Conservation (phyloP, 2,888 invertebrate species). For the Pseudococcus longispinus region DNA sequence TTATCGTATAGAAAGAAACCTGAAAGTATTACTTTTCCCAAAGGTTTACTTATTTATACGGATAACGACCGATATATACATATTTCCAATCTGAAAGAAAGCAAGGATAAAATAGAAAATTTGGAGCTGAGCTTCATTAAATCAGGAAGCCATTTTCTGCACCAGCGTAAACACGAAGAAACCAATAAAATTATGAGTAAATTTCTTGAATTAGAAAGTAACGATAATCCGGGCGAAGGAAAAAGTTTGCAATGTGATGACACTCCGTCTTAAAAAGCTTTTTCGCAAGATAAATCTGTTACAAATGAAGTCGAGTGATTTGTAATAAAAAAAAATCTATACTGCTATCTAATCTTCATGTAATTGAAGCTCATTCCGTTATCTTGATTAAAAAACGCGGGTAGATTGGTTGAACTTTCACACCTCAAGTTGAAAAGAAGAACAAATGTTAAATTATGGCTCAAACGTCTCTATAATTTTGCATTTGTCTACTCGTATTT, state of each 20-base stretch:
- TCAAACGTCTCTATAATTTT: too few relatives aligned
- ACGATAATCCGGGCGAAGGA: background rate
- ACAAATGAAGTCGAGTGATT: background rate
- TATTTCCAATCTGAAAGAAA: conserved; percentile 57
- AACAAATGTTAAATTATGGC: too few relatives aligned
- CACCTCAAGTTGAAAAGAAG: too few relatives aligned
- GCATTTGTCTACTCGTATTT: too few relatives aligned
- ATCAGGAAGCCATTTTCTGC: conserved; percentile 67
- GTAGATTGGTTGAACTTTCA: too few relatives aligned
- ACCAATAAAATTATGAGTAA: conserved; percentile 67
- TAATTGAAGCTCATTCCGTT: too few relatives aligned
- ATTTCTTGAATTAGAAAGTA: conserved; percentile 62
- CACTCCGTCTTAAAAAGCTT: conserved; percentile 36
- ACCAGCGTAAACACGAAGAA: conserved; percentile 67
- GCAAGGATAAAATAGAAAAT: conserved; percentile 62
- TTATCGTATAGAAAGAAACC: conserved; percentile 57
- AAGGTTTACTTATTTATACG: conserved; percentile 65
- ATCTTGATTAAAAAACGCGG: too few relatives aligned
- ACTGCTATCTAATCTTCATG: too few relatives aligned
- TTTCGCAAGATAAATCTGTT: conserved; percentile 11
- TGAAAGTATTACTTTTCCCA: conserved; percentile 63
- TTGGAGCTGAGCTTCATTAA: conserved; percentile 65
- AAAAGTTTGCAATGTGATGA: conserved; percentile 55
- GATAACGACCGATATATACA: conserved; percentile 65
- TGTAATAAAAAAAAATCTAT: background rate